These are phyloP conservation scores for Enteromius thamalakanensis DNA, from an alignment of 2,797 vertebrate species.

Conservation along the genomic window DNA sequence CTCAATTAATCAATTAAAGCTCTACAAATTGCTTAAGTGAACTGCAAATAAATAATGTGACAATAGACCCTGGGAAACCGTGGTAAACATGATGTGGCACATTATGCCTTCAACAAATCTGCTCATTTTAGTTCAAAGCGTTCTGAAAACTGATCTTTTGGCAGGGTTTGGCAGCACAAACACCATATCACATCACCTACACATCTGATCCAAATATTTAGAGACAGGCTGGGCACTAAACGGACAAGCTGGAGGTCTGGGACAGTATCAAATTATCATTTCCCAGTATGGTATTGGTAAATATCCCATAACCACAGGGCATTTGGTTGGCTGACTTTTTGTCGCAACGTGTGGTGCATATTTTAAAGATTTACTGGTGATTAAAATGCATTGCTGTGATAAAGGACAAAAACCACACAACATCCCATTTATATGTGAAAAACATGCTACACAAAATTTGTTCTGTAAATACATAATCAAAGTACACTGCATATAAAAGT, in stretches of 20 bases:
- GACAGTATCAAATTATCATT: slow-evolving; percentile 12
- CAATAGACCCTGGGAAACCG: slow-evolving; percentile 3
- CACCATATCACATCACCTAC: slow-evolving; percentile 43
- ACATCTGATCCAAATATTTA: slow-evolving; percentile 41
- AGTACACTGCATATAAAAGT: neutral
- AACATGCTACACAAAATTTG: neutral
- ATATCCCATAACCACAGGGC: slow-evolving; percentile 16
- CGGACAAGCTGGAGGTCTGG: slow-evolving; percentile 4
- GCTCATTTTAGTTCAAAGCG: slow-evolving; percentile 32
- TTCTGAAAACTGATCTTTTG: slow-evolving; percentile 20
- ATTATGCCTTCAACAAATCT: slow-evolving; percentile 13
- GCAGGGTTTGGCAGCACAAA: slow-evolving; percentile 39
- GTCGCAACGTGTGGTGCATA: slow-evolving; percentile 4
- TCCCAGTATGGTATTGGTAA: slow-evolving; percentile 37
- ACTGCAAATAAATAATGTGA: slow-evolving; percentile 3
- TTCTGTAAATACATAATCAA: neutral
- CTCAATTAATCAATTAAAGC: neutral
- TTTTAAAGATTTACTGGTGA: slow-evolving; percentile 21
- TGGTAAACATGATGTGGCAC: slow-evolving; percentile 31
- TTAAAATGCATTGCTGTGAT: slow-evolving; percentile 20
- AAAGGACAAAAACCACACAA: neutral
- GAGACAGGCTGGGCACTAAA: slow-evolving; percentile 20
- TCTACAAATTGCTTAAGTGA: neutral
- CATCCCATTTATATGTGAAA: neutral
- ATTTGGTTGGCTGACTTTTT: slow-evolving; percentile 18